Evolutionary conservation across 2,888 invertebrate genomes (phyloP).

Genomic region (Eupithecia vulgata): DNA sequence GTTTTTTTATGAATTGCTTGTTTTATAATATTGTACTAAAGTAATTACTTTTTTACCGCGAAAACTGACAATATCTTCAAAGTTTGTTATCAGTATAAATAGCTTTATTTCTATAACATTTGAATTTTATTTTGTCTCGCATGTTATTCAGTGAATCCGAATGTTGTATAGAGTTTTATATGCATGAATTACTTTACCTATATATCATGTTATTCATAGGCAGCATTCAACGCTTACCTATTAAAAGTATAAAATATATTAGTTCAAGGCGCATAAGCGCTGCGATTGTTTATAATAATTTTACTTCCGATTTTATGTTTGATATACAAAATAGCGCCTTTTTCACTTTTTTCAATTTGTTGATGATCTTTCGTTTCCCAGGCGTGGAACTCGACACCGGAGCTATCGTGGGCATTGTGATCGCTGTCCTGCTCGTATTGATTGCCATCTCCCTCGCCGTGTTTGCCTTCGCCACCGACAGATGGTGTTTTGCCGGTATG

Average conservation of each 20-base stretch:
- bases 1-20: not conserved
- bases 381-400: slow-evolving; percentile 89
- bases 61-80: not conserved
- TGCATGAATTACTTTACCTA: not conserved
- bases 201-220: not conserved
- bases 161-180: not conserved
- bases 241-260: not conserved
- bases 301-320: not conserved
- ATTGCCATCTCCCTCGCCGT: slow-evolving; percentile 86
- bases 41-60: not conserved
- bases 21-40: not conserved
- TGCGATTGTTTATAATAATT: not conserved
- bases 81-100: not conserved
- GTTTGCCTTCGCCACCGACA: slow-evolving; percentile 91
- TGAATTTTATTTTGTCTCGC: not conserved
- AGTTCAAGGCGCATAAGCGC: not conserved
- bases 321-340: not conserved
- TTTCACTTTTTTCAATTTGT: not conserved
- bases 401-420: slow-evolving; percentile 90
- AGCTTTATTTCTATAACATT: not conserved
- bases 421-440: slow-evolving; percentile 87
- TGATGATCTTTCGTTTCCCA: slow-evolving; percentile 51
- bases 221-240: not conserved
- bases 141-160: not conserved
- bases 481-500: slow-evolving; percentile 95